Base-by-base conservation (phyloP, 30 jellyfish, hydroid and myxozoan species). In the Morbakka virulenta region DNA sequence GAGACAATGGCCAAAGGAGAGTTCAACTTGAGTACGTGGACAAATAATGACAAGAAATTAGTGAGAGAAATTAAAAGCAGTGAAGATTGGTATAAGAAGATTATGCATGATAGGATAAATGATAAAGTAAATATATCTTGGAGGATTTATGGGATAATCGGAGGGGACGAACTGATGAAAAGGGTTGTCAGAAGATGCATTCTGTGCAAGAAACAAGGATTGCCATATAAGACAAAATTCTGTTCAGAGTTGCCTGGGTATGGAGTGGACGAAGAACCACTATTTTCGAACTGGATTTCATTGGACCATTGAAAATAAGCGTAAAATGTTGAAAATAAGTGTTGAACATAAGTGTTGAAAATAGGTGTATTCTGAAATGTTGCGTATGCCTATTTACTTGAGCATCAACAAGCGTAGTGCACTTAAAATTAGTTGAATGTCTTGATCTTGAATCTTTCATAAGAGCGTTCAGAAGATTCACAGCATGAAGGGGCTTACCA, bases 161-260 rank as follows among this genome's bases (percentile, higher is more conserved):
- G 86, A 80, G 93, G 93, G 85, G 62, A 85, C 73, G 92, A 81
- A 52, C 61, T 23, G 86, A 63, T 66, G 0, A 81, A 69, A 70
- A 35, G 35, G 71, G 14, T 70, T 63, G 62, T 69, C 22, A 76
- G 80, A 13, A 23, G 41, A 34, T 68, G 80, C 32, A 63, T 69
- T 57, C n/a, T n/a, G n/a, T 69, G 93, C 66, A 69, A 35, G 29
- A 34, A 41, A 70, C 85, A 81, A 81, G 93, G 65, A 52, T 63
- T 81, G 6, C 93, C 84, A 29, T 81, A 49, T 66, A 81, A 48
- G 27, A 69, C 74, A n/a, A n/a, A n/a, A 50, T 52, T 81, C 62
- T 28, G 71, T 0, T 74, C 78, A 32, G 77, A 67, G 25, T 26
- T 67, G 17, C 91, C 91, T 50, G 34, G 34, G 51, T 48, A 48